These are phyloP conservation scores for Melitaea athalia DNA, from an alignment of 2,888 invertebrate species.

Conservation along the genomic window DNA sequence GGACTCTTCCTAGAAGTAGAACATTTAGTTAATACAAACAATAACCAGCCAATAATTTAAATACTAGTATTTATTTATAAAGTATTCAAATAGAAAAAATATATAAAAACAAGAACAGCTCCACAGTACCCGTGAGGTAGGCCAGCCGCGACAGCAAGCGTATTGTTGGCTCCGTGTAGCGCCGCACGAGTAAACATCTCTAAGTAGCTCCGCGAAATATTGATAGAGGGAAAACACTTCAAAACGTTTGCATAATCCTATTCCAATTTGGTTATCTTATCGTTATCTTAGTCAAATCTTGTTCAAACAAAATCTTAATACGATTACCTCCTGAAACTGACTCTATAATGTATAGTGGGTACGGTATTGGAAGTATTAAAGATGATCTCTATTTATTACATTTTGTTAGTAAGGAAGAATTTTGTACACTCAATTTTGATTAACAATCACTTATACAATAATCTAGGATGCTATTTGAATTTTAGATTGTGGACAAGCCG, in stretches of 20 bases:
- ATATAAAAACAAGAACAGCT: conserved; percentile 37
- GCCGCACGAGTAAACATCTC: conserved; percentile 53
- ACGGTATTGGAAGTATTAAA: neutral
- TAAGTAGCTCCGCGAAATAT: conserved; percentile 49
- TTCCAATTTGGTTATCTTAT: conserved; percentile 35
- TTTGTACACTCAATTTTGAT: neutral
- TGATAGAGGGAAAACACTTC: conserved; percentile 47
- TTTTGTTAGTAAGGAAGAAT: neutral
- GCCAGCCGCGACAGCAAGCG: conserved; percentile 45
- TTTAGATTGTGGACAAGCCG: no score
- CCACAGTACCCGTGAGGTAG: conserved; percentile 41
- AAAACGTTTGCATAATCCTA: conserved; percentile 47
- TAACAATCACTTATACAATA: neutral
- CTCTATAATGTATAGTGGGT: neutral
- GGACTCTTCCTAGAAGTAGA: no score
- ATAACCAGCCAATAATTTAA: no score
- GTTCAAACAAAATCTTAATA: conserved; percentile 17
- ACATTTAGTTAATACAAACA: no score
- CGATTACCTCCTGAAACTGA: neutral
- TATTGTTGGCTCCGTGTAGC: conserved; percentile 51
- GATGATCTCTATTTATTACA: neutral
- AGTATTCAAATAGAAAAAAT: neutral
- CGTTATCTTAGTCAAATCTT: conserved; percentile 21
- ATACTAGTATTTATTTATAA: no score
- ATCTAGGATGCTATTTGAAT: neutral